Conservation (phyloP, 2,797 vertebrate species). For the Coilia nasus region DNA sequence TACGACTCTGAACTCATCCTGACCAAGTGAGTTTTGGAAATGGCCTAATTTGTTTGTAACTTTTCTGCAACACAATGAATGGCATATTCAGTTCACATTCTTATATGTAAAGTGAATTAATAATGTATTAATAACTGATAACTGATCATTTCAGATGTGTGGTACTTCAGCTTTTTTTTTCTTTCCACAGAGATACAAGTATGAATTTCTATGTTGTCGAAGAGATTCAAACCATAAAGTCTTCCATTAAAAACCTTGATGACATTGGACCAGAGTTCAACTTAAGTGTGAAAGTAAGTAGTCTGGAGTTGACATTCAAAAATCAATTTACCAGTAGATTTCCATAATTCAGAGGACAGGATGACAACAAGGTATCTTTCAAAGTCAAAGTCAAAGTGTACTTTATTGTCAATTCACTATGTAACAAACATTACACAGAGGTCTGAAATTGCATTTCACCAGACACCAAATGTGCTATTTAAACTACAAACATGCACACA, state of each 20-base stretch:
- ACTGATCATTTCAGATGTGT: neutral
- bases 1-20: constrained; percentile 86
- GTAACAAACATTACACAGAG: too few relatives aligned
- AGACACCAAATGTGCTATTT: too few relatives aligned
- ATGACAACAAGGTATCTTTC: neutral
- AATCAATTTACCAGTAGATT: neutral
- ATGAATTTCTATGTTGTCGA: constrained; percentile 86
- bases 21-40: constrained; percentile 74
- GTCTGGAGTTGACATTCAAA: neutral
- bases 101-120: neutral
- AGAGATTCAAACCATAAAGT: constrained; percentile 62
- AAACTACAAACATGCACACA: too few relatives aligned
- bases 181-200: constrained; percentile 76
- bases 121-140: neutral
- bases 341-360: neutral
- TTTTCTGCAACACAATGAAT: neutral
- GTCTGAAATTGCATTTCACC: too few relatives aligned
- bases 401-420: too few relatives aligned
- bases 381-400: too few relatives aligned
- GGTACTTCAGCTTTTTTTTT: neutral
- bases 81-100: neutral
- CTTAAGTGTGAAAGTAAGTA: constrained; percentile 85
- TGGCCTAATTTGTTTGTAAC: neutral
- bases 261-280: constrained; percentile 87
- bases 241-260: constrained; percentile 74